phyloP scores from a whole-genome alignment of 2,113 vertebrate species.

The Gasterosteus aculeatus region DNA sequence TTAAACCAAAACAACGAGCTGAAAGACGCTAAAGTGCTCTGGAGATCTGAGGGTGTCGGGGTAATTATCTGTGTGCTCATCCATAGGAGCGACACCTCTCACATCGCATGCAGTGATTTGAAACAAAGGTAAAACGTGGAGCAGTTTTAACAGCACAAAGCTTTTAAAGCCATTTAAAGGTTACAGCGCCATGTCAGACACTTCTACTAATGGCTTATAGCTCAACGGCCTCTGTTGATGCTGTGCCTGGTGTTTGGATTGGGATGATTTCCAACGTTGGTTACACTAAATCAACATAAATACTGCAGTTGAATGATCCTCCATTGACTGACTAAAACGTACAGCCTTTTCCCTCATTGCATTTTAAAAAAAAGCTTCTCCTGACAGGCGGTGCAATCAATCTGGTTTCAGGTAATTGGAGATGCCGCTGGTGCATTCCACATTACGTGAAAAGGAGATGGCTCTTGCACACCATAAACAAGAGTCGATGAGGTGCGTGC shows the following conservation, averaged over 20 bases:
- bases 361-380: conserved; percentile 38
- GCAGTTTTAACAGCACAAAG: not conserved
- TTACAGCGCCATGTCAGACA: not conserved
- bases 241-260: not conserved
- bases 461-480: conserved; percentile 65
- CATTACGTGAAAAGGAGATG: conserved; percentile 48
- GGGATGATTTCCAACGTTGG: conserved; percentile 9
- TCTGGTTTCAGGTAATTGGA: conserved; percentile 54
- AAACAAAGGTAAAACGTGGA: not conserved
- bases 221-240: not conserved
- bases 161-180: not conserved
- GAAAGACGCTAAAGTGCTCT: not conserved
- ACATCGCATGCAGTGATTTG: not conserved
- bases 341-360: conserved; percentile 10
- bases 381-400: conserved; percentile 37
- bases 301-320: conserved; percentile 1
- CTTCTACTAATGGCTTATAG: not conserved
- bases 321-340: not conserved
- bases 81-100: not conserved
- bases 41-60: not conserved
- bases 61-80: not conserved
- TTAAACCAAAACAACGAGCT: conserved; percentile 10
- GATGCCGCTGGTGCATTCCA: conserved; percentile 46
- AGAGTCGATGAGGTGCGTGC: conserved; percentile 54
- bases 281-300: conserved; percentile 32